A percentile compares a stretch with the other conserved stretches of the same genome.
These are phyloP conservation scores for Hydraecia micacea DNA, from an alignment of 2,888 invertebrate species.

Conservation along the genomic window DNA sequence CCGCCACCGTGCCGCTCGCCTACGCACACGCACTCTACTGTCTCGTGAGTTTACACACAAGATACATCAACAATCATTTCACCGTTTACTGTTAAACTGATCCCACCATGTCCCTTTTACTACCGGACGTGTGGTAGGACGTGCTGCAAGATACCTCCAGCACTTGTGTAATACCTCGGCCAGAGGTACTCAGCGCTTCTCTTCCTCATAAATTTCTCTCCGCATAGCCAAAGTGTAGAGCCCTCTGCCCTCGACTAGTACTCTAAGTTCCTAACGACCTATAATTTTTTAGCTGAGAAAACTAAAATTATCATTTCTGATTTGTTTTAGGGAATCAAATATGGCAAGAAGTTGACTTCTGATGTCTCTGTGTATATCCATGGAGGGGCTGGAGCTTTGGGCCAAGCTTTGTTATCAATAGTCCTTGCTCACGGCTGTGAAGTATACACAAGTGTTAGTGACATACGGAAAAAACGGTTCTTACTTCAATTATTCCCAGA, in stretches of 20 bases:
- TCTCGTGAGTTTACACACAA: constrained; percentile 69
- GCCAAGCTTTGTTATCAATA: constrained; percentile 80
- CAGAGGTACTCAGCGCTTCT: neutral
- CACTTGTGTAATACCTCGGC: neutral
- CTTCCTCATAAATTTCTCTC: neutral
- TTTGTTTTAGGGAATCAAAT: constrained; percentile 66
- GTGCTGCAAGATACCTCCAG: neutral
- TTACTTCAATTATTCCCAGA: constrained; percentile 78
- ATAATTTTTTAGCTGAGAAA: neutral
- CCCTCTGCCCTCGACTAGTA: no score
- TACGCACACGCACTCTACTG: constrained; percentile 90
- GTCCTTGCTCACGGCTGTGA: constrained; percentile 75
- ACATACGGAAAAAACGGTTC: constrained; percentile 78
- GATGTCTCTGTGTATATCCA: constrained; percentile 66
- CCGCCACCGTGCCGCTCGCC: constrained; percentile 94
- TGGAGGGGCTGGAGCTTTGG: constrained; percentile 77
- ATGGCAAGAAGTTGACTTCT: constrained; percentile 32
- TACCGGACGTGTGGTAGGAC: neutral
- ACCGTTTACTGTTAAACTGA: neutral
- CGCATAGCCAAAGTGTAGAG: neutral
- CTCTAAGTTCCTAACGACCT: no score
- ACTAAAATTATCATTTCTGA: neutral
- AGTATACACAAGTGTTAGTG: constrained; percentile 81
- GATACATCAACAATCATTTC: neutral
- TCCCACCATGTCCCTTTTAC: neutral